These are phyloP conservation scores for Melanotaenia nigrans DNA, from an alignment of 2,797 vertebrate species.

Conservation along the genomic window DNA sequence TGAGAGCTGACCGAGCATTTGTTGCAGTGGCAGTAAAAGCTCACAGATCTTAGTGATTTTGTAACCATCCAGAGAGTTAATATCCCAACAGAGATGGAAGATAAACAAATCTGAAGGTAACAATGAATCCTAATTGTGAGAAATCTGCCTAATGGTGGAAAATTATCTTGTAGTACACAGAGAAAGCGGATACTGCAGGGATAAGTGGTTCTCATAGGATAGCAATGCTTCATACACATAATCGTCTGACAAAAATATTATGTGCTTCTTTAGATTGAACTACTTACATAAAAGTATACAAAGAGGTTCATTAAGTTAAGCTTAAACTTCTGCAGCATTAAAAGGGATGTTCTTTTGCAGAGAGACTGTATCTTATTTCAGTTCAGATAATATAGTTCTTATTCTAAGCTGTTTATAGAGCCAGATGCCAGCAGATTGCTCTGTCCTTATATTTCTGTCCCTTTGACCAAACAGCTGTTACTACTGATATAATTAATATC, in stretches of 20 bases:
- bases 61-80: constrained; percentile 3
- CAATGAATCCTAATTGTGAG: constrained; percentile 8
- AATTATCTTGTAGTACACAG: constrained; percentile 5
- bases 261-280: neutral
- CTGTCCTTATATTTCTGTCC: neutral
- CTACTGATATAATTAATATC: neutral
- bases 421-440: neutral
- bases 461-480: neutral
- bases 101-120: constrained; percentile 5
- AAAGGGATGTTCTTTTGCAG: neutral
- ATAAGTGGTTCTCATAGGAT: neutral
- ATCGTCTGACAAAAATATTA: neutral
- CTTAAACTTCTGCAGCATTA: neutral
- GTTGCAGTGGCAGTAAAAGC: constrained; percentile 14
- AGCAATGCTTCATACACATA: neutral
- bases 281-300: neutral
- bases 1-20: constrained; percentile 18
- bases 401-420: neutral
- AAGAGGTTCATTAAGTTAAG: constrained; percentile 1
- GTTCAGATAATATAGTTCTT: neutral
- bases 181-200: neutral
- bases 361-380: neutral
- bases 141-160: neutral
- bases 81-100: constrained; percentile 4
- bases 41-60: neutral